Base-by-base conservation (phyloP, 2,888 invertebrate species). In the Spodoptera littoralis region DNA sequence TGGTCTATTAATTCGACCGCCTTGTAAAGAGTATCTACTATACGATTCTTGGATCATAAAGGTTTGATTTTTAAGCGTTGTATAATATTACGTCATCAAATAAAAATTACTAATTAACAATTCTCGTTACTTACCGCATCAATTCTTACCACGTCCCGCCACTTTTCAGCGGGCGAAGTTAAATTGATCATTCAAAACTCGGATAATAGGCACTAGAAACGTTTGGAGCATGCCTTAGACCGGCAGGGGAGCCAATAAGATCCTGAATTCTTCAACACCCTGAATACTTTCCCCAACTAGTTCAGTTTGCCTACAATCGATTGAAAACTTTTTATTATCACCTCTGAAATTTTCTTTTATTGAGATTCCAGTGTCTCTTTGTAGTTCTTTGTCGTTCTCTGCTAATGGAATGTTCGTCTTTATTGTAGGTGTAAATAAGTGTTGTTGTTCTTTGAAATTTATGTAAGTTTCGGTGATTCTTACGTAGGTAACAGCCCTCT, bases 171-270 rank as follows among this genome's bases (percentile, higher is more conserved):
- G 73, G 84, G 69, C 70, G 67, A 89, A 88, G 85, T 89, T 91
- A 88, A 90, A 90, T 89, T 89, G 88, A 86, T 89, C 86, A 88
- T 88, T 89, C 83, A 84, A 84, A 88, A 87, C 83, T 87, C 83
- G 81, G 80, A 85, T 84, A 89, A 89, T 87, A 81, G 85, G 77
- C 77, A 82, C 83, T 85, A 80, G 82, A 78, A 82, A 73, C 76
- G 81, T 79, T 86, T 80, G 72, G 64, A 73, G 70, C 70, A 65
- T 66, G 65, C 70, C 65, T 67, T 42, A 71, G 72, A 79, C 77
- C 75, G 79, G 75, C 63, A 81, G 69, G 36, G 59, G 56, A 57
- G 76, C 76, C 80, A 82, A 81, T 82, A 75, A 74, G 70, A 75
- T 54, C 56, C 53, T 43, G 59, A 69, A 66, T 77, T 80, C 80